A percentile compares a stretch with the other conserved stretches of the same genome.
Evolutionary conservation across 2,113 vertebrate species (phyloP).

Genomic region (Gila orcuttii): DNA sequence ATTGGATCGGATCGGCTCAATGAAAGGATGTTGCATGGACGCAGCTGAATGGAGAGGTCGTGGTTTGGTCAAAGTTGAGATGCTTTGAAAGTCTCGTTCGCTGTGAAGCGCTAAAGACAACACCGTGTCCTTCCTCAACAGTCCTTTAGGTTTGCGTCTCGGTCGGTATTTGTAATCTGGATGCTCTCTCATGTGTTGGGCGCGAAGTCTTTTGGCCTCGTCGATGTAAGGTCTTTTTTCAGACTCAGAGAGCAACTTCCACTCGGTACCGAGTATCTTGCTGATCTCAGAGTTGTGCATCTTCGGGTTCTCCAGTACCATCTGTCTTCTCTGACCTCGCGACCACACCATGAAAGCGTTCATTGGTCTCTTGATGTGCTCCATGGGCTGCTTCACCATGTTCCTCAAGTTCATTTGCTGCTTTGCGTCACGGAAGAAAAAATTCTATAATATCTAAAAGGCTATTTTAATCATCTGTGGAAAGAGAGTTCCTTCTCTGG

Average conservation of each 20-base stretch:
- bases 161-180: conserved; percentile 98
- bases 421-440: not conserved
- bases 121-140: conserved; percentile 89
- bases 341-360: conserved; percentile 99
- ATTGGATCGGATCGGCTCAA: conserved; percentile 90
- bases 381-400: conserved; percentile 90
- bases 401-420: conserved; percentile 35
- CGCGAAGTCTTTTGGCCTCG: conserved; percentile 93
- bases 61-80: conserved; percentile 88
- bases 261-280: conserved; percentile 93
- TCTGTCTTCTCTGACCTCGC: conserved; percentile 91
- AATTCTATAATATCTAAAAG: not conserved
- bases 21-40: conserved; percentile 84
- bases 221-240: conserved; percentile 96
- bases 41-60: conserved; percentile 84
- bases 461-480: not conserved
- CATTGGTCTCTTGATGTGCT: conserved; percentile 98
- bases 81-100: conserved; percentile 86
- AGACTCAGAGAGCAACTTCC: conserved; percentile 91
- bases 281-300: conserved; percentile 99
- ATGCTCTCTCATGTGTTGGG: conserved; percentile 97
- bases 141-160: conserved; percentile 90
- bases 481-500: not conserved
- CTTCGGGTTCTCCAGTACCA: conserved; percentile 96
- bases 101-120: conserved; percentile 91